These are phyloP conservation scores for Cavia porcellus DNA, from an alignment of 2,113 vertebrate species.

Conservation along the genomic window DNA sequence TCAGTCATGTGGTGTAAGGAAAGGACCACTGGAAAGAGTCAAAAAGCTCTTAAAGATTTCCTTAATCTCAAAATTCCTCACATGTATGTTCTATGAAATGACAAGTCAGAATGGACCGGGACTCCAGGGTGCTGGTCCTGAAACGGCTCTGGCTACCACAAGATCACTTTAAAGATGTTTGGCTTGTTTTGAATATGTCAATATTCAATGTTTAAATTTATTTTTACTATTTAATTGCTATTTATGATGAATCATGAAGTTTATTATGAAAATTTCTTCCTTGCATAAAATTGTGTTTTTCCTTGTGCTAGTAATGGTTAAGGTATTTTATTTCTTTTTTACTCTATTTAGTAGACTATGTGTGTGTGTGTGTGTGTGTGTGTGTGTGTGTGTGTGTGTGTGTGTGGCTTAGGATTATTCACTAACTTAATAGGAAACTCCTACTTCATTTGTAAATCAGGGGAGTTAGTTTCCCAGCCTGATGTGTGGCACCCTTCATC, in stretches of 20 bases:
- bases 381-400: no score
- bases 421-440: background rate
- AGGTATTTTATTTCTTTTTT: background rate
- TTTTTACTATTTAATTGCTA: background rate
- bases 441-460: background rate
- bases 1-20: background rate
- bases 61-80: background rate
- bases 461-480: background rate
- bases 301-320: background rate
- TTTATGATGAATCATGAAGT: background rate
- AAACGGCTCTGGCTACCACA: background rate
- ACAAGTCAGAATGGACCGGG: background rate
- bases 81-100: background rate
- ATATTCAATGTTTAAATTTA: background rate
- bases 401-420: background rate
- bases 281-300: background rate
- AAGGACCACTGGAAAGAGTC: background rate
- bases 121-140: background rate
- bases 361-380: no score
- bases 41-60: background rate
- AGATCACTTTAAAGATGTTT: background rate
- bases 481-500: background rate
- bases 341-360: background rate
- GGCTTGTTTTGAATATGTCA: slow-evolving; percentile 33
- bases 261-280: background rate